A percentile compares a stretch with the other conserved stretches of the same genome.
Evolutionary conservation across 2,797 vertebrate species (phyloP).

Genomic region (Melanotaenia pygmaea): DNA sequence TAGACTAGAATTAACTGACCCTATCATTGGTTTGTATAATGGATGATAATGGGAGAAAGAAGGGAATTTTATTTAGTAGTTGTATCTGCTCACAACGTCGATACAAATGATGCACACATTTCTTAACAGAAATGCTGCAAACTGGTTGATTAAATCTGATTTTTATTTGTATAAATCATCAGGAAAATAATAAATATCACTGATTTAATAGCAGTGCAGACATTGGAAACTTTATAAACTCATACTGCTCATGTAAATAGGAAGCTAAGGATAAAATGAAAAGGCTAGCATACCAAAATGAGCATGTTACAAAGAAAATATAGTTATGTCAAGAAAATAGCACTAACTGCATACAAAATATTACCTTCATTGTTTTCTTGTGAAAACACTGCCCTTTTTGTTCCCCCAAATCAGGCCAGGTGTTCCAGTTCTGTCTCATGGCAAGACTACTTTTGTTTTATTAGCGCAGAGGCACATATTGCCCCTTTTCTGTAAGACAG

Average conservation of each 20-base stretch:
- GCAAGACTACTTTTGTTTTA: neutral
- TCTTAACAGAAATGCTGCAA: slow-evolving; percentile 1
- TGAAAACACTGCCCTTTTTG: neutral
- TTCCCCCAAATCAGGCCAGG: neutral
- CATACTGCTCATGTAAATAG: slow-evolving; percentile 34
- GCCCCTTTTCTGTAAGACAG: neutral
- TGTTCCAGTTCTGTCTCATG: neutral
- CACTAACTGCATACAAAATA: slow-evolving; percentile 6
- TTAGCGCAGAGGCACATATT: neutral
- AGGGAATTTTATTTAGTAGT: slow-evolving; percentile 21
- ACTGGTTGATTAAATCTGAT: neutral
- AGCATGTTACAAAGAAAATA: slow-evolving; percentile 36
- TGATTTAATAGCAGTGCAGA: slow-evolving; percentile 28
- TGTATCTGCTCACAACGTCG: slow-evolving; percentile 12
- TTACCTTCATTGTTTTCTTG: too few species aligned
- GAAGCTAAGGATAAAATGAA: slow-evolving; percentile 16
- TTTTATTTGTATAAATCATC: slow-evolving; percentile 11
- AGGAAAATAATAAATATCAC: neutral
- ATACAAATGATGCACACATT: slow-evolving; percentile 13
- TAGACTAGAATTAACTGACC: slow-evolving; percentile 65
- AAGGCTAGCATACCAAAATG: slow-evolving; percentile 20
- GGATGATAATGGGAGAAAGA: slow-evolving; percentile 41
- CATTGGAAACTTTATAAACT: slow-evolving; percentile 31
- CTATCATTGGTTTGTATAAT: slow-evolving; percentile 52
- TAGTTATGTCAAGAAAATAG: slow-evolving; percentile 39